These are phyloP conservation scores for Dipodomys spectabilis DNA, from an alignment of 2,113 vertebrate species.

Conservation along the genomic window DNA sequence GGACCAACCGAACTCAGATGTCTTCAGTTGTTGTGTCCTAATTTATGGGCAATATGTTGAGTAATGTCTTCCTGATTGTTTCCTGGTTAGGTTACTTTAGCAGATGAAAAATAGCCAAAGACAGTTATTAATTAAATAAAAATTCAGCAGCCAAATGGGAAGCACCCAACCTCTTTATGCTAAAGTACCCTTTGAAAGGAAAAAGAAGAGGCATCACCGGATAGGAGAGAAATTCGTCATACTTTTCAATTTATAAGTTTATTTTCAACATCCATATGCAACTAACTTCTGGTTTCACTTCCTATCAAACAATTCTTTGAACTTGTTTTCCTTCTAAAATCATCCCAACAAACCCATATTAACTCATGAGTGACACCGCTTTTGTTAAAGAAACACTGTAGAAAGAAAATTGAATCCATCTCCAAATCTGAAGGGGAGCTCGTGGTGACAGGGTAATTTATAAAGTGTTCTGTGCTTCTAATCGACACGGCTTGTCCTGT, in stretches of 20 bases:
- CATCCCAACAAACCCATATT: slow-evolving; percentile 39
- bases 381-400: neutral
- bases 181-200: neutral
- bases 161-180: slow-evolving; percentile 23
- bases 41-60: slow-evolving; percentile 12
- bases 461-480: fast-evolving
- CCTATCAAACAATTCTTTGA: slow-evolving; percentile 63
- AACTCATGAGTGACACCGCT: neutral
- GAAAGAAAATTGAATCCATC: slow-evolving; percentile 9
- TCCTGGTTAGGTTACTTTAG: slow-evolving; percentile 50
- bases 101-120: slow-evolving; percentile 67
- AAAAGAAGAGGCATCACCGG: neutral
- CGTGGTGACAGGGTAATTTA: neutral
- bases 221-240: neutral
- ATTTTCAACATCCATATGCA: slow-evolving; percentile 44
- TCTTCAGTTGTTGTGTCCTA: slow-evolving; percentile 55
- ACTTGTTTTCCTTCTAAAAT: slow-evolving; percentile 61
- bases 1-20: neutral
- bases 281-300: slow-evolving; percentile 61
- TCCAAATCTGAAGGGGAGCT: slow-evolving; percentile 13
- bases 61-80: slow-evolving; percentile 70
- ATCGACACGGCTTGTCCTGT: fast-evolving
- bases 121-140: slow-evolving; percentile 74
- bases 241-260: slow-evolving; percentile 45
- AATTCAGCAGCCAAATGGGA: slow-evolving; percentile 61